A percentile compares a stretch with the other conserved stretches of the same genome.
phyloP scores from a whole-genome alignment of 2,888 invertebrate genomes.

The Agonopterix heracliana region DNA sequence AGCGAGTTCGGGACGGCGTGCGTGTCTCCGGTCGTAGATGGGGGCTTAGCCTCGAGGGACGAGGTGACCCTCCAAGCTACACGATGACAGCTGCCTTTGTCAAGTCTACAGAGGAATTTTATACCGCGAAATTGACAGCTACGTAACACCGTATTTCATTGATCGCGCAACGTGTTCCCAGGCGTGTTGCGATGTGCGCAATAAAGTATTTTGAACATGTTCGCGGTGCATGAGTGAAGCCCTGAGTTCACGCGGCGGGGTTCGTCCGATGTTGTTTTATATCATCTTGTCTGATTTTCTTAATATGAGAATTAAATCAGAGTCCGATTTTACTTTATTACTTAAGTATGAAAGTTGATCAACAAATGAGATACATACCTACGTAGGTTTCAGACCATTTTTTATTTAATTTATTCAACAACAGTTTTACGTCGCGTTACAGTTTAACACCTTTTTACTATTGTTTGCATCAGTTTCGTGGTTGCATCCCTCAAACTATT shows the following conservation, averaged over 20 bases:
- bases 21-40: constrained; percentile 58
- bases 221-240: constrained; percentile 41
- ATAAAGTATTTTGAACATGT: constrained; percentile 55
- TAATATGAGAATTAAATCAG: constrained; percentile 69
- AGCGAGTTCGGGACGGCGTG: constrained; percentile 56
- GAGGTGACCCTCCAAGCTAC: constrained; percentile 59
- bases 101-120: constrained; percentile 63
- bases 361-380: neutral
- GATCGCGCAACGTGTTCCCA: constrained; percentile 46
- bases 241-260: constrained; percentile 53
- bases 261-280: constrained; percentile 64
- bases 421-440: too few relatives aligned
- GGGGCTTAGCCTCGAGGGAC: constrained; percentile 69
- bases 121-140: constrained; percentile 69
- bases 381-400: too few relatives aligned
- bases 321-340: constrained; percentile 18
- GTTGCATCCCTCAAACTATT: too few relatives aligned
- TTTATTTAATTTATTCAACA: too few relatives aligned
- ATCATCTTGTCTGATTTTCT: constrained; percentile 66
- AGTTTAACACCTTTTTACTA: too few relatives aligned
- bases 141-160: constrained; percentile 55
- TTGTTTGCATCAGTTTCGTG: too few relatives aligned
- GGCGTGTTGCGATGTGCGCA: constrained; percentile 50
- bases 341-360: neutral
- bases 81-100: constrained; percentile 71